Conservation (phyloP, 2,113 vertebrate genomes). For the Salvelinus namaycush region DNA sequence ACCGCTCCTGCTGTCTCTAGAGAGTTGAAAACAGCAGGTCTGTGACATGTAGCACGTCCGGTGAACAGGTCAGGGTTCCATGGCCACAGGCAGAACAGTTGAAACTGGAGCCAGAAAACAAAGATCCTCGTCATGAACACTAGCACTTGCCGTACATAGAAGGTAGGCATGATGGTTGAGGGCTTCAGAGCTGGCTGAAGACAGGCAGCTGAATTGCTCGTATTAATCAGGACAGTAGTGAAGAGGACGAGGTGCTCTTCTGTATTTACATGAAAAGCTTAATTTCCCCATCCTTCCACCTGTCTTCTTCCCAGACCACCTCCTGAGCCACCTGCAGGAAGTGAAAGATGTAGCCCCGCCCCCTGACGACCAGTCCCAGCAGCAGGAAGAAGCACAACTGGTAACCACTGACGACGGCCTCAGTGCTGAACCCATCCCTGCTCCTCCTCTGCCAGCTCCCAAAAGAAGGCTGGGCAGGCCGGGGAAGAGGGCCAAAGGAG, state of each 20-base stretch:
- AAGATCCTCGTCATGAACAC: not conserved
- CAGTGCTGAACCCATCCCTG: slow-evolving; percentile 4
- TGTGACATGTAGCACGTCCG: too few relatives aligned
- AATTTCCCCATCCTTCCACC: not conserved
- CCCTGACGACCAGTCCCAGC: slow-evolving; percentile 51
- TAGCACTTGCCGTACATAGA: too few relatives aligned
- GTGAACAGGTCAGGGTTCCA: too few relatives aligned
- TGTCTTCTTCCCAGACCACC: slow-evolving; percentile 71
- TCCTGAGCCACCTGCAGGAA: slow-evolving; percentile 78
- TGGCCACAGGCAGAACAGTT: too few relatives aligned
- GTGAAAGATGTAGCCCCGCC: slow-evolving; percentile 54
- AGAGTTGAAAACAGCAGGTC: too few relatives aligned
- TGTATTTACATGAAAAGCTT: not conserved
- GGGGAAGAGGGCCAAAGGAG: slow-evolving; percentile 79
- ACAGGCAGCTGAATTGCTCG: not conserved
- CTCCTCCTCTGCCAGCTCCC: slow-evolving; percentile 49
- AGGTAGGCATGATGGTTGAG: too few relatives aligned
- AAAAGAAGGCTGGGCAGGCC: slow-evolving; percentile 76
- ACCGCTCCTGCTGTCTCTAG: too few relatives aligned
- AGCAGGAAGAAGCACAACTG: slow-evolving; percentile 55
- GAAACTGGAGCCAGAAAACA: not conserved
- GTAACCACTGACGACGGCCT: slow-evolving; percentile 34
- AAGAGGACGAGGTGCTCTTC: not conserved
- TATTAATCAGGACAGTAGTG: not conserved
- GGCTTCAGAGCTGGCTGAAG: too few relatives aligned